Percentiles rank a stretch among this genome's conserved stretches.
phyloP scores from a whole-genome alignment of 2,888 invertebrate genomes.

The Taphrorychus bicolor region DNA sequence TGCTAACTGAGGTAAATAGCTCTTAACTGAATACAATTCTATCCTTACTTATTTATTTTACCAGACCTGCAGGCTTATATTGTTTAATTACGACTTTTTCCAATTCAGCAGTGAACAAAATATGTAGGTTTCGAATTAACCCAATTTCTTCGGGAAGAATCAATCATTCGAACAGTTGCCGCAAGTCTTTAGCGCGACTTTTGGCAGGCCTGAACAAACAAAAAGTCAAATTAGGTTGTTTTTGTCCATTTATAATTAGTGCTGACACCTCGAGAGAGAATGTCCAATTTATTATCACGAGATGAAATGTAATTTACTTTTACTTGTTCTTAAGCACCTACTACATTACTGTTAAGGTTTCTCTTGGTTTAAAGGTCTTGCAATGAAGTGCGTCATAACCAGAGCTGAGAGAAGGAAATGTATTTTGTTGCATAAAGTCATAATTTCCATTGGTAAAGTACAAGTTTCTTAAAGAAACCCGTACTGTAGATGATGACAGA shows the following conservation, averaged over 20 bases:
- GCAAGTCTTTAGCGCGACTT: slow-evolving; percentile 5
- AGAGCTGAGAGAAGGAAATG: too few species aligned
- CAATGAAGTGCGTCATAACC: neutral
- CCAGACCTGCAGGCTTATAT: neutral
- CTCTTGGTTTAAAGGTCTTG: neutral
- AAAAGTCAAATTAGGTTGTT: slow-evolving; percentile 25
- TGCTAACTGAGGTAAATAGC: neutral
- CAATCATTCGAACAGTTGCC: slow-evolving; percentile 16
- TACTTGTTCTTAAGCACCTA: neutral
- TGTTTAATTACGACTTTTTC: neutral
- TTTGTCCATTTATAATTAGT: slow-evolving; percentile 19
- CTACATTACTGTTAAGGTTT: neutral
- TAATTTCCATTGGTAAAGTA: too few species aligned
- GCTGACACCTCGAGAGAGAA: slow-evolving; percentile 19
- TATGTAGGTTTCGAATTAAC: too few species aligned
- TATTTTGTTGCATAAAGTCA: too few species aligned
- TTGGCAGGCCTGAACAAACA: slow-evolving; percentile 21
- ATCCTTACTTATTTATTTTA: neutral
- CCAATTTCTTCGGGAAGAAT: slow-evolving; percentile 17
- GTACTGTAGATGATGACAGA: too few species aligned
- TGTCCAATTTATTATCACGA: slow-evolving; percentile 22
- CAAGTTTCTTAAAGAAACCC: too few species aligned
- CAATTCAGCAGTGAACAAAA: slow-evolving; percentile 5
- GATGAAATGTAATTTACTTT: slow-evolving; percentile 25
- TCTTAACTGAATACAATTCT: neutral